Percentiles rank a stretch among this genome's conserved stretches.
phyloP scores from a whole-genome alignment of 2,888 invertebrate species.

The Tridacna gigas region DNA sequence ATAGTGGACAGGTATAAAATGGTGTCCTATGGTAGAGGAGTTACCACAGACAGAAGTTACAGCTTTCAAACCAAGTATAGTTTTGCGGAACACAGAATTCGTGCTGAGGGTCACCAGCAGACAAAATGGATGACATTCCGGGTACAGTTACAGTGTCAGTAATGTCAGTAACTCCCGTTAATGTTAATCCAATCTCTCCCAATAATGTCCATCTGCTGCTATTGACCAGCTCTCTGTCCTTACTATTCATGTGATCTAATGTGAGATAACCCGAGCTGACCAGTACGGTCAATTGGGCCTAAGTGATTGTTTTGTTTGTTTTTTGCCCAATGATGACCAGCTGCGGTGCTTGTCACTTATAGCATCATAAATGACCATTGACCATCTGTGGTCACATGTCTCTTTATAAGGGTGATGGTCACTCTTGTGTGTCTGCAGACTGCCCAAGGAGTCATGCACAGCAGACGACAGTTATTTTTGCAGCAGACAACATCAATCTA shows the following conservation, averaged over 20 bases:
- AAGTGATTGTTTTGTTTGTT: conserved; percentile 30
- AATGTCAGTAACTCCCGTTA: conserved; percentile 11
- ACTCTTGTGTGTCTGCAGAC: conserved; percentile 19
- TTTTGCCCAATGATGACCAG: conserved; percentile 24
- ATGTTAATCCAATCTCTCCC: conserved; percentile 13
- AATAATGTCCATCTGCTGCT: conserved; percentile 24
- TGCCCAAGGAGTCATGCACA: conserved; percentile 14
- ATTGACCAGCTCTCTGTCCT: conserved; percentile 15
- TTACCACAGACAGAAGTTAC: too few relatives aligned
- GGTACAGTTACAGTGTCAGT: conserved; percentile 25
- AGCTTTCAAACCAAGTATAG: too few relatives aligned
- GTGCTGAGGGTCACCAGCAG: background rate
- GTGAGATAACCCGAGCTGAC: conserved; percentile 26
- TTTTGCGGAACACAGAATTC: too few relatives aligned
- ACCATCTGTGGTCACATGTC: conserved; percentile 61
- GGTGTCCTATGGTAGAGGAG: too few relatives aligned
- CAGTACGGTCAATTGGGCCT: conserved; percentile 22
- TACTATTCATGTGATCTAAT: conserved; percentile 32
- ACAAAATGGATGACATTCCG: conserved; percentile 26
- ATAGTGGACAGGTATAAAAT: too few relatives aligned
- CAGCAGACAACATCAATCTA: conserved; percentile 21
- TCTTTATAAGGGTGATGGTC: conserved; percentile 10
- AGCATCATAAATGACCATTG: conserved; percentile 60
- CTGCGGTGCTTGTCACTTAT: conserved; percentile 19
- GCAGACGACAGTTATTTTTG: conserved; percentile 27